A percentile compares a stretch with the other conserved stretches of the same genome.
phyloP scores from a whole-genome alignment of 2,797 vertebrate genomes.

The Crax fasciolata region DNA sequence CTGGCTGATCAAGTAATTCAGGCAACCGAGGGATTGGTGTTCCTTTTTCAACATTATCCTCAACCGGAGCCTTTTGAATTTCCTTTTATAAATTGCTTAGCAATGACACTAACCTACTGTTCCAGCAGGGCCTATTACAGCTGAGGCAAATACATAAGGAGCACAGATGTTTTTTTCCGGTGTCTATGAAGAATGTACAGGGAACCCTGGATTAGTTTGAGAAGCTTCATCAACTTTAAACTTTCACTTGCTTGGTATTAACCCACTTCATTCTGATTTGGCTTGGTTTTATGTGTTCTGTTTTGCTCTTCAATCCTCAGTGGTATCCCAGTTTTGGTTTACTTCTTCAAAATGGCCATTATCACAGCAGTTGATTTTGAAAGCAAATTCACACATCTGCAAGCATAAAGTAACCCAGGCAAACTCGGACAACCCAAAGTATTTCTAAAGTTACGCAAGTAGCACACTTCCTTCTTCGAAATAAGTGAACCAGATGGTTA shows the following conservation, averaged over 20 bases:
- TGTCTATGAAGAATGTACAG: neutral
- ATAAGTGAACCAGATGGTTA: neutral
- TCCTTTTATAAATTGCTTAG: neutral
- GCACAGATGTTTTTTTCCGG: neutral
- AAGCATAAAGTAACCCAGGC: neutral
- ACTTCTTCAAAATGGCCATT: neutral
- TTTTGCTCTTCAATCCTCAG: neutral
- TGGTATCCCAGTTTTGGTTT: neutral
- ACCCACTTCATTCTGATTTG: fast-evolving
- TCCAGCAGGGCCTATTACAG: neutral
- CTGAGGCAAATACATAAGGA: neutral
- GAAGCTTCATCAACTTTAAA: neutral
- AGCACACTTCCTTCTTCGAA: neutral
- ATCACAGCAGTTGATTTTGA: neutral
- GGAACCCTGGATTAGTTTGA: neutral
- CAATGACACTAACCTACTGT: neutral
- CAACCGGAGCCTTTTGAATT: neutral
- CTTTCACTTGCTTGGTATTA: neutral
- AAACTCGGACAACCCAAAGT: neutral
- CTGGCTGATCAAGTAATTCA: neutral
- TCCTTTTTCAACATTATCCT: neutral
- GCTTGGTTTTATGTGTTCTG: neutral
- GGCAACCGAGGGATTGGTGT: neutral
- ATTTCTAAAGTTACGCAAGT: neutral
- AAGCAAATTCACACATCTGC: neutral